Evolutionary conservation across 2,113 vertebrate species (phyloP).

Genomic region (Trematomus loennbergii): DNA sequence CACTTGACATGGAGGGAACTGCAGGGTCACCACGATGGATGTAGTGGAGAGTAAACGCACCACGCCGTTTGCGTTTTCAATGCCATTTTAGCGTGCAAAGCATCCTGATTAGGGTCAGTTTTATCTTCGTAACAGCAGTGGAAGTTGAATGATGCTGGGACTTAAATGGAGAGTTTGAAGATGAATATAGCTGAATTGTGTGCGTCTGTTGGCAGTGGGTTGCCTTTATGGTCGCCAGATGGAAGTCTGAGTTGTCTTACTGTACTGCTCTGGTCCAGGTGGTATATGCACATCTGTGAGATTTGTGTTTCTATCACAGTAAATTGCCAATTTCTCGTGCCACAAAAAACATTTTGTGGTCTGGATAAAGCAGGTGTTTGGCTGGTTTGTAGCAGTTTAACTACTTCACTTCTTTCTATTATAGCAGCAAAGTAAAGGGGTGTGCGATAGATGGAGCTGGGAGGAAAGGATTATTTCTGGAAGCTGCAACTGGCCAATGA

Average conservation of each 20-base stretch:
- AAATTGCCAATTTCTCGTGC: neutral
- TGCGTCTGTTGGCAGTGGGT: slow-evolving; percentile 10
- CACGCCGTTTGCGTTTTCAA: neutral
- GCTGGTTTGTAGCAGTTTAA: neutral
- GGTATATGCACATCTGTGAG: slow-evolving; percentile 3
- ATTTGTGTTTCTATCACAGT: neutral
- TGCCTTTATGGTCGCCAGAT: slow-evolving; percentile 13
- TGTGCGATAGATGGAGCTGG: neutral
- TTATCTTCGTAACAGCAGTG: neutral
- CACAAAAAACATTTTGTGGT: neutral
- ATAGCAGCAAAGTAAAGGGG: neutral
- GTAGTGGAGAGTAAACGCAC: neutral
- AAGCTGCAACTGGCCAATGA: neutral
- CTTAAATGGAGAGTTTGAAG: neutral
- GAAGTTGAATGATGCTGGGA: neutral
- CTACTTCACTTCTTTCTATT: neutral
- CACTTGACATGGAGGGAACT: neutral
- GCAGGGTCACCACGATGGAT: neutral
- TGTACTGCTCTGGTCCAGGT: neutral
- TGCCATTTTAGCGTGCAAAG: neutral
- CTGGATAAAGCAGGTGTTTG: slow-evolving; percentile 7
- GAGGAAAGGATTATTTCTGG: neutral
- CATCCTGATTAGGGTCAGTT: neutral
- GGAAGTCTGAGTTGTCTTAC: slow-evolving; percentile 55
- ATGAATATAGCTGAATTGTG: neutral